These are phyloP conservation scores for Donacobius atricapilla DNA, from an alignment of 2,113 vertebrate genomes.

Conservation along the genomic window DNA sequence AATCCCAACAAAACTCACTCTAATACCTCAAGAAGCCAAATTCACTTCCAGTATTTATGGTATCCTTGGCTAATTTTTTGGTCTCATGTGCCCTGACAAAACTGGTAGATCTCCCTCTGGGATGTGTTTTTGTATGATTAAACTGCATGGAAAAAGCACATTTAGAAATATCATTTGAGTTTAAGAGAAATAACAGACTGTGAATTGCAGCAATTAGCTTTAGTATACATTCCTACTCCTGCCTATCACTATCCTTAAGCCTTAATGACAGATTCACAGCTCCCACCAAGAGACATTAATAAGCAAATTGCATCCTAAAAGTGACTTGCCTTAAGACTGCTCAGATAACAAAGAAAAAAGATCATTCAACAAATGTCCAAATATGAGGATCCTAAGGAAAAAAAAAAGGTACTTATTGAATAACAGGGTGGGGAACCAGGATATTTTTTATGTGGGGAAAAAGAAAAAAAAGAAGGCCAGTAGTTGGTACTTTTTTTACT, in stretches of 20 bases:
- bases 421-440: accelerated
- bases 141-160: not conserved
- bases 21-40: not conserved
- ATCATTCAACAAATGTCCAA: not conserved
- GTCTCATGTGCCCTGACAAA: not conserved
- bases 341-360: not conserved
- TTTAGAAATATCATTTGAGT: not conserved
- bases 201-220: not conserved
- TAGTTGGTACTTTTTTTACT: not conserved
- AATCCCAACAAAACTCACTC: not conserved
- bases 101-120: not conserved
- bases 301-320: not conserved
- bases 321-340: not conserved
- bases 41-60: not conserved
- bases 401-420: not conserved
- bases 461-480: not conserved
- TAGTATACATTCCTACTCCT: not conserved
- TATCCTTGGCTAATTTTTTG: not conserved
- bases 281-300: not conserved
- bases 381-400: not conserved
- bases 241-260: not conserved
- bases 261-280: not conserved
- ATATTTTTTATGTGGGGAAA: not conserved
- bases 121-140: not conserved
- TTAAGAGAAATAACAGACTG: not conserved